A percentile compares a stretch with the other conserved stretches of the same genome.
Evolutionary conservation across 2,113 vertebrate species (phyloP).

Genomic region (Sminthopsis crassicaudata): DNA sequence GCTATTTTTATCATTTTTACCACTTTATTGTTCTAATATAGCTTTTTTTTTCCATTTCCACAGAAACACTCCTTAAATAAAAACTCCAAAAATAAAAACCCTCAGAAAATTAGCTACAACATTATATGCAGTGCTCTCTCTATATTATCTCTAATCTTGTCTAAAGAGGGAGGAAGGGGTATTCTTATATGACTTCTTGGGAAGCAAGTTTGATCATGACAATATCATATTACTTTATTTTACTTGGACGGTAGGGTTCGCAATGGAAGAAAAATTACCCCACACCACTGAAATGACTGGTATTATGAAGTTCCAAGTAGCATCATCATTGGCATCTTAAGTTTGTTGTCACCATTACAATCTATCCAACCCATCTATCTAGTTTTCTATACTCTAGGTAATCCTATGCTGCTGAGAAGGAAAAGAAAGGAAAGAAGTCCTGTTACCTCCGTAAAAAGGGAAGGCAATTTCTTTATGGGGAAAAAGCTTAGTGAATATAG

Average conservation of each 20-base stretch:
- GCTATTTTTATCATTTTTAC: no score
- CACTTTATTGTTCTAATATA: neutral
- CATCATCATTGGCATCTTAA: no score
- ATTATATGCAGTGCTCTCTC: neutral
- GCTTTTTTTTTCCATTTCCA: neutral
- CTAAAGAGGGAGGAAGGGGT: neutral
- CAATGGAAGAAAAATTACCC: no score
- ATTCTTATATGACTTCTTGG: neutral
- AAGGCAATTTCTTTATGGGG: neutral
- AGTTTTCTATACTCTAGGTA: neutral
- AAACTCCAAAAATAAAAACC: neutral
- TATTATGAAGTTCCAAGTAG: no score
- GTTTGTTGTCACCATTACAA: neutral
- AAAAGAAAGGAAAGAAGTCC: neutral
- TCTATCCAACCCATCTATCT: neutral
- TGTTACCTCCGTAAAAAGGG: neutral
- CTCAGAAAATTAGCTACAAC: neutral
- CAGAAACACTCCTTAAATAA: neutral
- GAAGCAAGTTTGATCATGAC: neutral
- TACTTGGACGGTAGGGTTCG: no score
- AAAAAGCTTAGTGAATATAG: neutral
- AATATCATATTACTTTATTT: no score
- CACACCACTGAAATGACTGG: no score
- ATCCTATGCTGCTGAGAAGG: neutral
- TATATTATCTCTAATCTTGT: neutral